Evolutionary conservation across 2,113 vertebrate genomes (phyloP).

Genomic region (Syngnathus scovelli): DNA sequence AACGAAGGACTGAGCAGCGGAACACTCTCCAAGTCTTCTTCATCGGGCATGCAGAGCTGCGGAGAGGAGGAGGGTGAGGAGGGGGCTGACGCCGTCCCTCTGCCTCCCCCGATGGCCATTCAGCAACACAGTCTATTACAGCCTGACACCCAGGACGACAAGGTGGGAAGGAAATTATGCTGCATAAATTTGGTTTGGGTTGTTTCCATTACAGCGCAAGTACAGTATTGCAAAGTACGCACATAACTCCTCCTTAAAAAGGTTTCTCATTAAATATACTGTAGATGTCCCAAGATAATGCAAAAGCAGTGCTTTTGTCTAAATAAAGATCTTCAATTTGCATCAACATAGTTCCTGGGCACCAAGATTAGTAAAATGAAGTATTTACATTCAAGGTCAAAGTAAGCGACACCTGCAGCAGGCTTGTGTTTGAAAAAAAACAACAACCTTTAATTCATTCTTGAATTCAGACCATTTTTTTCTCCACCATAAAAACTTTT

Average conservation of each 20-base stretch:
- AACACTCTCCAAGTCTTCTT: constrained; percentile 95
- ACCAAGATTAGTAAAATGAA: not conserved
- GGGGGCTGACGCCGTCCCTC: constrained; percentile 86
- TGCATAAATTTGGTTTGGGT: not conserved
- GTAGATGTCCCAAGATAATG: too few species aligned
- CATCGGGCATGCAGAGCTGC: constrained; percentile 98
- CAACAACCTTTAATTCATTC: too few species aligned
- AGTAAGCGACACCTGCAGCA: too few species aligned
- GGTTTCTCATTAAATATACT: too few species aligned
- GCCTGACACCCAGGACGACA: constrained; percentile 93
- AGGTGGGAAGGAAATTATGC: constrained; percentile 71
- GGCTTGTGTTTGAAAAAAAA: not conserved
- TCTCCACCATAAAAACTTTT: not conserved
- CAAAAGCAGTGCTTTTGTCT: not conserved
- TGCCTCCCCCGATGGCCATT: constrained; percentile 97
- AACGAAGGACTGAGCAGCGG: constrained; percentile 96
- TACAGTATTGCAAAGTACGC: not conserved
- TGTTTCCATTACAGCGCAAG: not conserved
- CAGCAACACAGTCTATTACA: constrained; percentile 98
- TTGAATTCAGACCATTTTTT: not conserved
- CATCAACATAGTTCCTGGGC: not conserved
- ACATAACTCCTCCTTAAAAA: too few species aligned
- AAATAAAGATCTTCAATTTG: not conserved
- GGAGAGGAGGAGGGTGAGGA: constrained; percentile 98
- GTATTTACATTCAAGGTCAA: not conserved